These are phyloP conservation scores for Daboia siamensis DNA, from an alignment of 2,113 vertebrate species.

Conservation along the genomic window DNA sequence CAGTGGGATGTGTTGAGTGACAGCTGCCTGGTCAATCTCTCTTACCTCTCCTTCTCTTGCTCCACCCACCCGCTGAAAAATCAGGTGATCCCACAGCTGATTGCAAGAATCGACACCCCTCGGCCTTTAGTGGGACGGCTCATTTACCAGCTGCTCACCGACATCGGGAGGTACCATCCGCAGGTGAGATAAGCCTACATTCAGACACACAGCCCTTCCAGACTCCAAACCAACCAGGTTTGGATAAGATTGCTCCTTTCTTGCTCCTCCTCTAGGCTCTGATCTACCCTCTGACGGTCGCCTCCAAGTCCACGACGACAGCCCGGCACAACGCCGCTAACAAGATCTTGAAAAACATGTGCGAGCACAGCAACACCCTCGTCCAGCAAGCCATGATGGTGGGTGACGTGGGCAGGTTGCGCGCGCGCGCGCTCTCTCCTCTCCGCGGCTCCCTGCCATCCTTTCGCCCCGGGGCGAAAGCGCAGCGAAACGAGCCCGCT, in stretches of 20 bases:
- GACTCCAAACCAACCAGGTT: not conserved
- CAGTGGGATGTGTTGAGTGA: not conserved
- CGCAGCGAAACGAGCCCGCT: not conserved
- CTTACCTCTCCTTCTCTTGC: not conserved
- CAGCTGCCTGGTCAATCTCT: not conserved
- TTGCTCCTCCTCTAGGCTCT: conserved; percentile 77
- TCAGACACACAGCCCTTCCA: not conserved
- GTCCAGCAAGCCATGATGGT: conserved; percentile 99
- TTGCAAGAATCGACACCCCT: conserved; percentile 95
- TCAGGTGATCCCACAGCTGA: conserved; percentile 97
- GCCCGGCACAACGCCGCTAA: conserved; percentile 96
- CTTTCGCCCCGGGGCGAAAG: not conserved
- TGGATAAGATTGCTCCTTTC: not conserved
- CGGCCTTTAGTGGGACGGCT: conserved; percentile 91
- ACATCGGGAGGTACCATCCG: conserved; percentile 95
- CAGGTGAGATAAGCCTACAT: conserved; percentile 71
- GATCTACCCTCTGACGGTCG: conserved; percentile 96
- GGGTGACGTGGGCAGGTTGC: conserved; percentile 25
- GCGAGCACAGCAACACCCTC: conserved; percentile 95
- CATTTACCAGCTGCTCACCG: conserved; percentile 96
- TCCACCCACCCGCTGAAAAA: not conserved
- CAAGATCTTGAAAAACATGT: conserved; percentile 99
- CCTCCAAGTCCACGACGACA: conserved; percentile 97
- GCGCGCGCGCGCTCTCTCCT: no score
- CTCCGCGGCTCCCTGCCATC: no score